Base-by-base conservation (phyloP, 2,888 invertebrate species). In the Cylloceria caligata region DNA sequence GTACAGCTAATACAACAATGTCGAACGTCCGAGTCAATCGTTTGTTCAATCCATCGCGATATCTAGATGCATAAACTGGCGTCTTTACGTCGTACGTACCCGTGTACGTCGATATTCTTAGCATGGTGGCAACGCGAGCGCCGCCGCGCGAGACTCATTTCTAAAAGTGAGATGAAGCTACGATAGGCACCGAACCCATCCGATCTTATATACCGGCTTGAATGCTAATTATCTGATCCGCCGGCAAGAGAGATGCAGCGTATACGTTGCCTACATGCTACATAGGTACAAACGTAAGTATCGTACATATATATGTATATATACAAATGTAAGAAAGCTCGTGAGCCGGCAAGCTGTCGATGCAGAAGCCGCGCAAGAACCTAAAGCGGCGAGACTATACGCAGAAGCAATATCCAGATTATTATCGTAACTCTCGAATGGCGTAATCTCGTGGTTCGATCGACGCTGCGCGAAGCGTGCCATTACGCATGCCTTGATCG, bases 191-290 rank as follows among this genome's bases (percentile, higher is more conserved):
- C 79, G 55, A 55, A 49, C 30, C 47, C 72, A 62, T 80, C 52
- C 83, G 80, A 79, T 80, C 79, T 73, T 80, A 72, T 75, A 60
- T 83, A 80, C 71, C 87, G 86, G 86, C 72, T 84, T 89, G 89
- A 89, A 91, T 90, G 89, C 90, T 90, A 91, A 91, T 91, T 91
- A 91, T 91, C 91, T 90, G 91, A 90, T 91, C 86, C 85, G 82
- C 80, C 77, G 75, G 82, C 84, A 65, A 80, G 74, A 57, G 79
- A 75, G 78, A 73, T 67, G 73, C 77, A 67, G 72, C 65, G 73
- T 77, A 73, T 72, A 74, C 42, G 47, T 60, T 78, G 45, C 72
- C 27, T 60, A 39, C 21, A 39, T 65, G 24, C 55, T 57, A 64
- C 72, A 6, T 55, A 69, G 11, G 39, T 52, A 57, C 30, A 19